These are phyloP conservation scores for Siderastrea radians DNA, from an alignment of 92 coral and sea anemone species.

Conservation along the genomic window DNA sequence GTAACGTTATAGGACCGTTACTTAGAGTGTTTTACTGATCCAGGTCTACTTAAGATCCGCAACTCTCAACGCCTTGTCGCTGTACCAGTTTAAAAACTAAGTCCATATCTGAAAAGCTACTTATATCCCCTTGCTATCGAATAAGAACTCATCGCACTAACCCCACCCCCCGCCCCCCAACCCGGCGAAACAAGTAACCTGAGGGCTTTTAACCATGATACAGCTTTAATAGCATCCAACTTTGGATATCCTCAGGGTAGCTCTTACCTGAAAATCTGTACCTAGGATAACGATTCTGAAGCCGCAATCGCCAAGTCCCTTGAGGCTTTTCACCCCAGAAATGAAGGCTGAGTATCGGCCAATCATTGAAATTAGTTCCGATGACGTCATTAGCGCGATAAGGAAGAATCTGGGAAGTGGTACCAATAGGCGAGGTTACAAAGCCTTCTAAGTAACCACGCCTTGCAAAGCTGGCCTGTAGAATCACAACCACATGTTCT, in stretches of 20 bases:
- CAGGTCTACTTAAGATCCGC: too few species aligned
- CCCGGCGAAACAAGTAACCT: neutral
- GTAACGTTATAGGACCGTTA: too few species aligned
- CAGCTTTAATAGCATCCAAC: too few species aligned
- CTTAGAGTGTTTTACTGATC: too few species aligned
- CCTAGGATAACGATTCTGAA: slow-evolving; percentile 17
- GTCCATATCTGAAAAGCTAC: too few species aligned
- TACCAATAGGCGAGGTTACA: slow-evolving; percentile 41
- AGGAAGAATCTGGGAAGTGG: slow-evolving; percentile 40
- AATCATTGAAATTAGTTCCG: slow-evolving; percentile 14
- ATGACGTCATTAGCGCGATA: slow-evolving; percentile 48
- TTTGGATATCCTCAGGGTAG: neutral
- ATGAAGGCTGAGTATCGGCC: slow-evolving; percentile 48
- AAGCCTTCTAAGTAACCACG: slow-evolving; percentile 50
- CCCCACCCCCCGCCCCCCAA: too few species aligned
- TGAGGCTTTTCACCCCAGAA: slow-evolving; percentile 48
- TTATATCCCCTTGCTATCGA: too few species aligned
- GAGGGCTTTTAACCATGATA: too few species aligned
- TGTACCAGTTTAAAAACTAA: too few species aligned
- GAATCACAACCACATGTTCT: slow-evolving; percentile 39
- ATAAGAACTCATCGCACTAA: too few species aligned
- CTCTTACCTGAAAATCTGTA: slow-evolving; percentile 29
- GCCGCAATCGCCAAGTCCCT: slow-evolving; percentile 33
- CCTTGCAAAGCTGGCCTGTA: slow-evolving; percentile 37
- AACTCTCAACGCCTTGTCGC: too few species aligned